A percentile compares a stretch with the other conserved stretches of the same genome.
Evolutionary conservation across 64 coral and sea anemone genomes (phyloP).

Genomic region (Stichodactyla mertensii): DNA sequence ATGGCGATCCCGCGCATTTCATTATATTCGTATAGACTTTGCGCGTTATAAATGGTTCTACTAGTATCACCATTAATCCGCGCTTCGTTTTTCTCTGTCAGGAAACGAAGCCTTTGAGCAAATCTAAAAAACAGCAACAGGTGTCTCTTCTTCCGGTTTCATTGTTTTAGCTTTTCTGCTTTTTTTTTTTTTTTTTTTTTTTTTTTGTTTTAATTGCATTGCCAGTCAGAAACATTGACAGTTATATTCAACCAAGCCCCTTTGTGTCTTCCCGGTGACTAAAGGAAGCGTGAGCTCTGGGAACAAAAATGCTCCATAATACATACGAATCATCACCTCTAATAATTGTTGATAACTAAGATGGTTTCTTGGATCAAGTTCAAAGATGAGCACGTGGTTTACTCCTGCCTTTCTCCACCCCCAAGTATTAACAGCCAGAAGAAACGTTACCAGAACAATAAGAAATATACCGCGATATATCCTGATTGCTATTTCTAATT

Average conservation of each 20-base stretch:
- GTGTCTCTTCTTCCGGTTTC: too few relatives aligned
- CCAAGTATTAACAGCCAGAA: slow-evolving; percentile 87
- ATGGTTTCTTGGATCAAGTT: slow-evolving; percentile 89
- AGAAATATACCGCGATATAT: slow-evolving; percentile 89
- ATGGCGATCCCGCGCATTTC: too few relatives aligned
- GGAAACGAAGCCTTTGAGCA: too few relatives aligned
- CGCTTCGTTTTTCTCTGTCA: too few relatives aligned
- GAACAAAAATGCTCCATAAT: neutral
- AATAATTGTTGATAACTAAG: slow-evolving; percentile 91
- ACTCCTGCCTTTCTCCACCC: slow-evolving; percentile 93
- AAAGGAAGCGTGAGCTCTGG: neutral
- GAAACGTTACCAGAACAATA: slow-evolving; percentile 77
- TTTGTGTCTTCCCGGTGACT: too few relatives aligned
- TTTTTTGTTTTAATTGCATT: too few relatives aligned
- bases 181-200: neutral
- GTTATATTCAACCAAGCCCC: too few relatives aligned
- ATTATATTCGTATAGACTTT: too few relatives aligned
- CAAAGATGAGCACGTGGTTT: slow-evolving; percentile 98
- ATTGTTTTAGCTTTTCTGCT: neutral
- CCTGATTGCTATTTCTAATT: slow-evolving; percentile 70
- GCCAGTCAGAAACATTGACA: too few relatives aligned
- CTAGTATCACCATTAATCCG: too few relatives aligned
- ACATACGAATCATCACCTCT: slow-evolving; percentile 48
- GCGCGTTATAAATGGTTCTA: too few relatives aligned
- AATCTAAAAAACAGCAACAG: too few relatives aligned